Base-by-base conservation (phyloP, 1,140 invertebrate genomes). In the Macrosteles quadrilineatus region DNA sequence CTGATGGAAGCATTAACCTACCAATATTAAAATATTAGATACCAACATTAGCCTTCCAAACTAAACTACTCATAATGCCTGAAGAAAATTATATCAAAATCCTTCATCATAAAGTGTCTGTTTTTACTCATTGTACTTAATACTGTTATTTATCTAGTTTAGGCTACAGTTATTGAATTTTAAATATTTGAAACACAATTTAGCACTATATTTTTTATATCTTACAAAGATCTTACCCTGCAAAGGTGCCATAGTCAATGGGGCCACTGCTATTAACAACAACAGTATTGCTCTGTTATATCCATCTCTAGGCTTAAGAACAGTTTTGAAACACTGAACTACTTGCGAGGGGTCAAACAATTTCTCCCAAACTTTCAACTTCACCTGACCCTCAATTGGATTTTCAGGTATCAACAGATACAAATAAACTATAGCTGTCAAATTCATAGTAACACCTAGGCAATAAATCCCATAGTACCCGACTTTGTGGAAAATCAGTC, bases 191-290 rank as follows among this genome's bases (percentile, higher is more conserved):
- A 40, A 40, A 17, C 6, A 40, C 6, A 40, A 40, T 40, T 9
- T 40, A 40, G 17, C 17, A 40, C 17, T 40, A 40, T 17, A 40
- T 9, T 40, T 17, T 17, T 9, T 40, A 40, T 17, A 40, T 17
- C 6, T 17, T 40, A 9, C 36, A 40, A 40, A 40, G 36, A 40
- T 53, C 47, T 53, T 53, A 53, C 47, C 47, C 21, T 53, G 47
- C 47, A 53, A 21, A 53, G 47, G 47, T 11, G 47, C 47, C 47
- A 53, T 53, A 53, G 47, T 53, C 11, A 53, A 6, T 11, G 47
- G 47, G 4, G 47, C 47, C 11, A 53, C 47, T 21, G 4, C 11
- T 14, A 53, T 53, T 6, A 21, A 14, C 21, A 53, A 11, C 11
- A 53, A 19, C 21, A 53, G 6, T 4, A 53, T 19, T 14, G 47